Base-by-base conservation (phyloP, 2,797 vertebrate species). In the Pseudotriccus pelzelni region DNA sequence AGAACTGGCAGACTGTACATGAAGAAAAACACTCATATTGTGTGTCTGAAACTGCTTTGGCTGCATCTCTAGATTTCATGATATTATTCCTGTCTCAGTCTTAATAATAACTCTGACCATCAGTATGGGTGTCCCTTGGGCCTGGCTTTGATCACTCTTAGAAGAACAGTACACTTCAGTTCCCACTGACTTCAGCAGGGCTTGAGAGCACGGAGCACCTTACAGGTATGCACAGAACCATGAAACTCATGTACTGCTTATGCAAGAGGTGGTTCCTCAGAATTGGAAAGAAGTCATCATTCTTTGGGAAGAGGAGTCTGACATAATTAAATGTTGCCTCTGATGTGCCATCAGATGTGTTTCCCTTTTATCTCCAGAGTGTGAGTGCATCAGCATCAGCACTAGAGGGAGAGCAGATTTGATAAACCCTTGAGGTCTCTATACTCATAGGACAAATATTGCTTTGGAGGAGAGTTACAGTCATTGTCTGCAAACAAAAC, bases 391-490 rank as follows among this genome's bases (percentile, higher is more conserved):
- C 50, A 68, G 21, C 59, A 56, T 63, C 44, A 70, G 58, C 3
- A 0, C 34, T n/a, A 19, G 53, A 80, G 58, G 41, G 52, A 47
- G 20, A 95, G 23, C 28, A 84, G 46, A 7, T 20, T 41, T 39
- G 25, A 37, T 63, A 89, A 95, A 75, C 41, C 68, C 69, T 84
- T 62, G 85, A 84, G 85, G 74, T 64, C 20, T 52, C 69, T 58
- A 2, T 69, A 23, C 87, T 69, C 18, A 20, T 4, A 58, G 53
- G 69, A 58, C 46, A 84, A 53, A 62, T 86, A 88, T 66, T 94
- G 60, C 62, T 46, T 32, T 30, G 43, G 81, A 90, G 30, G 39
- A 84, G 22, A 60, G 23, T 77, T 76, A 43, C 20, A 59, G 44
- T 47, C 43, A 59, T 30, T 59, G 52, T 39, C 52, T 70, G 34